Percentiles rank a stretch among this genome's conserved stretches.
phyloP scores from a whole-genome alignment of 2,113 vertebrate genomes.

The Heloderma charlesbogerti region DNA sequence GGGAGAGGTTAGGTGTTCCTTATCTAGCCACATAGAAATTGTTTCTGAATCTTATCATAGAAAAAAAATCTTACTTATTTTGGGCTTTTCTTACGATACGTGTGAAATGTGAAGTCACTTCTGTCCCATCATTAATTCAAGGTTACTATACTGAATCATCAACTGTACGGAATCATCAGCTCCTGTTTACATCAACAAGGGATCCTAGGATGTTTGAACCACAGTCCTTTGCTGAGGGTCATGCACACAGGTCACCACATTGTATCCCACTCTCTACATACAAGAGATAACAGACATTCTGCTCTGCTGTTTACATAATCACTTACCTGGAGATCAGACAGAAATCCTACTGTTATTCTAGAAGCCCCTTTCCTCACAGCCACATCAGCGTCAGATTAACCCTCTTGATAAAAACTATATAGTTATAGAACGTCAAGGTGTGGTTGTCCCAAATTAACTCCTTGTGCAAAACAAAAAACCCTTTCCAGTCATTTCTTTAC shows the following conservation, averaged over 20 bases:
- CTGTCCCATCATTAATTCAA: neutral
- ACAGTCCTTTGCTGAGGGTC: neutral
- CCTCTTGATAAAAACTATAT: neutral
- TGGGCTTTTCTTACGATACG: neutral
- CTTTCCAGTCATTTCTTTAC: neutral
- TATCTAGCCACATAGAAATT: neutral
- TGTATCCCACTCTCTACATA: neutral
- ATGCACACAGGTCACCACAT: neutral
- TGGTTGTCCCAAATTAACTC: neutral
- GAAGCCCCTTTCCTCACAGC: neutral
- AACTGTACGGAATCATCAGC: neutral
- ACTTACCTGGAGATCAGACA: neutral
- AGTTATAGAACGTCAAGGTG: neutral
- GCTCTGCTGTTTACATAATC: neutral
- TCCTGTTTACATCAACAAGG: neutral
- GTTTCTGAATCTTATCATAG: neutral
- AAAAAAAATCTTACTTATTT: neutral
- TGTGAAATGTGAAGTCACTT: neutral
- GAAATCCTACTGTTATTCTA: neutral
- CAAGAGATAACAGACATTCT: neutral
- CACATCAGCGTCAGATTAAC: neutral
- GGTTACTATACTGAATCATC: neutral
- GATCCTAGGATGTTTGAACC: neutral
- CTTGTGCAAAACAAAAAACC: neutral
- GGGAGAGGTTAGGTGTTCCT: neutral